phyloP scores from a whole-genome alignment of 2,888 invertebrate genomes.

The Acronicta psi region DNA sequence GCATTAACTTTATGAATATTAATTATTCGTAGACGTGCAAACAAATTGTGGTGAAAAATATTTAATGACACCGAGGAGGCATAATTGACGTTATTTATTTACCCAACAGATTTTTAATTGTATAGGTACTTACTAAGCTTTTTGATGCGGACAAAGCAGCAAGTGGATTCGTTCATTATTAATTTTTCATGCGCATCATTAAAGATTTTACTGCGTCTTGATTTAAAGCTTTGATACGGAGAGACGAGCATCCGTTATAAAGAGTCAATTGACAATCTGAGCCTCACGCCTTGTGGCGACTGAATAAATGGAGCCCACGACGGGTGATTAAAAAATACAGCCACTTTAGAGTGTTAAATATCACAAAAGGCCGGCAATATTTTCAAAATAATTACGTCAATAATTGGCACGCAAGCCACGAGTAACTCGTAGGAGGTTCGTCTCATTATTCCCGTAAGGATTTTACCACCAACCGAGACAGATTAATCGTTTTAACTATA shows the following conservation, averaged over 20 bases:
- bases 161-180: slow-evolving; percentile 7
- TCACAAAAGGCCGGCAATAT: slow-evolving; percentile 83
- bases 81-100: slow-evolving; percentile 46
- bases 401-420: slow-evolving; percentile 85
- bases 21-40: slow-evolving; percentile 42
- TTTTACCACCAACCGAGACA: slow-evolving; percentile 87
- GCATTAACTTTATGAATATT: no score
- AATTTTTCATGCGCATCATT: slow-evolving; percentile 33
- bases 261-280: slow-evolving; percentile 81
- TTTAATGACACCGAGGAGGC: slow-evolving; percentile 38
- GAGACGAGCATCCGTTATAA: slow-evolving; percentile 66
- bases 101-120: slow-evolving; percentile 37
- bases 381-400: slow-evolving; percentile 88
- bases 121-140: slow-evolving; percentile 9
- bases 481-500: slow-evolving; percentile 87
- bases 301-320: slow-evolving; percentile 70
- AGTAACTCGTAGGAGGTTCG: slow-evolving; percentile 72
- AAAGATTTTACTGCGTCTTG: slow-evolving; percentile 43
- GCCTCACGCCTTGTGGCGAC: slow-evolving; percentile 63
- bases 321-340: slow-evolving; percentile 81
- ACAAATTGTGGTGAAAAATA: slow-evolving; percentile 50
- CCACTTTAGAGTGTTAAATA: slow-evolving; percentile 82
- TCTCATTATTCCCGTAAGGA: slow-evolving; percentile 83
- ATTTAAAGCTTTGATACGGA: slow-evolving; percentile 60
- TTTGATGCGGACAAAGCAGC: slow-evolving; percentile 11